Conservation (phyloP, 2,797 vertebrate genomes). For the Peromyscus nudipes region DNA sequence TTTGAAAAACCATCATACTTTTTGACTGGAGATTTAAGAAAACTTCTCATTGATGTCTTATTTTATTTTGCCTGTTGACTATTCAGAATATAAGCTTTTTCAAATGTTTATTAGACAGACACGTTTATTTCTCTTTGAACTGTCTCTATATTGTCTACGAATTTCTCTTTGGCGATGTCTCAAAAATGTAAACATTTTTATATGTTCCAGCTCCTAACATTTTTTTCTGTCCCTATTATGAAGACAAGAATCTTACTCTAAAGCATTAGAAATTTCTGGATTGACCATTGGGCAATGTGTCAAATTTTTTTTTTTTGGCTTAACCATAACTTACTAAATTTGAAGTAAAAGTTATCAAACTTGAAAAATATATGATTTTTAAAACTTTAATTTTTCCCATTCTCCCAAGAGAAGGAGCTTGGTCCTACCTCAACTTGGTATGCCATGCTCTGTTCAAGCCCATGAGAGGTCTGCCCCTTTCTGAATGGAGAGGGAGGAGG, state of each 20-base stretch:
- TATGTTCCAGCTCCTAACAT: neutral
- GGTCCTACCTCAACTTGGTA: neutral
- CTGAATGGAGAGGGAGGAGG: neutral
- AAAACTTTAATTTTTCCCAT: neutral
- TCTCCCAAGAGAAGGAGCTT: neutral
- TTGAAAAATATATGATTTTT: neutral
- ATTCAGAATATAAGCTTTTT: neutral
- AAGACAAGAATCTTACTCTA: neutral
- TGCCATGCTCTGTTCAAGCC: neutral
- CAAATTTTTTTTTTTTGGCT: too few relatives aligned
- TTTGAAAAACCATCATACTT: neutral
- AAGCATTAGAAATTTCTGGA: neutral
- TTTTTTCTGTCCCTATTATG: neutral
- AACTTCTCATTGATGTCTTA: neutral
- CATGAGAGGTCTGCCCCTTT: neutral
- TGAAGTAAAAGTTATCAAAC: neutral
- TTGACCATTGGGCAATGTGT: neutral
- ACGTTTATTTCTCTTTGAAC: neutral
- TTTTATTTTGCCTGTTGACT: conserved; percentile 47
- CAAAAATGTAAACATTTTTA: conserved; percentile 14
- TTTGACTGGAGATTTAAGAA: neutral
- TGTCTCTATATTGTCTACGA: neutral
- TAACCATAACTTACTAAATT: neutral
- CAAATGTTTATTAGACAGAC: neutral
- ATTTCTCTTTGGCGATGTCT: neutral